Base-by-base conservation (phyloP, 1,140 invertebrate species). In the Drosophila pachea region DNA sequence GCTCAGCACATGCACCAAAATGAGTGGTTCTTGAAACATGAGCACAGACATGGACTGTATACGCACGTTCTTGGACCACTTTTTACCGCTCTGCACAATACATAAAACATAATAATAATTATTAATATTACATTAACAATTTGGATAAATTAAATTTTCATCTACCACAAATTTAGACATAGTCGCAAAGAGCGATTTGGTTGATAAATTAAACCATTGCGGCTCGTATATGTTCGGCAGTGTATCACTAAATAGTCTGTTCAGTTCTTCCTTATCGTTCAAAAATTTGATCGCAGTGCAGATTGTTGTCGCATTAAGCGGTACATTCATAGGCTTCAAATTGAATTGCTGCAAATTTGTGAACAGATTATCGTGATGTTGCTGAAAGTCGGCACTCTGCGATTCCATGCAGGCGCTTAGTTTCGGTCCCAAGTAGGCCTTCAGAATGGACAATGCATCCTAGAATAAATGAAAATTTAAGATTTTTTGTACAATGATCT, bases 1-100 rank as follows among this genome's bases (percentile, higher is more conserved):
- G 2, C 59, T 73, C 22, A 88, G 76, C 2, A 84, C 12, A 11
- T 81, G 60, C 4, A 88, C 48, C 45, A 88, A 49, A 12, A 78
- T 8, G n/a, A 76, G 22, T 2, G 78, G 68, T 35, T 76, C 43
- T n/a, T 81, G 66, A 1, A 47, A 49, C 47, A 86, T 74, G 2
- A 78, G 56, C 7, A 8, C 40, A 8, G 35, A 48, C 58, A 86
- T 79, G 11, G 33, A 33, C 14, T 73, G 54, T 0, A 61, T 4
- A 0, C 78, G 79, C 7, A 7, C 9, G 12, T 52, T 5, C n/a
- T 12, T 0, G 6, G 55, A 12, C 49, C 47, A 60, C 36, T 29
- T 6, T 4, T 32, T n/a, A 16, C 14, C 31, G 2, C 11, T 47
- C 35, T 73, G 31, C 1, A 31, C 3, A 32, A 7, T 8, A n/a